Conservation (phyloP, 35 echinoderm and acorn worm genomes). For the Acanthaster planci region DNA sequence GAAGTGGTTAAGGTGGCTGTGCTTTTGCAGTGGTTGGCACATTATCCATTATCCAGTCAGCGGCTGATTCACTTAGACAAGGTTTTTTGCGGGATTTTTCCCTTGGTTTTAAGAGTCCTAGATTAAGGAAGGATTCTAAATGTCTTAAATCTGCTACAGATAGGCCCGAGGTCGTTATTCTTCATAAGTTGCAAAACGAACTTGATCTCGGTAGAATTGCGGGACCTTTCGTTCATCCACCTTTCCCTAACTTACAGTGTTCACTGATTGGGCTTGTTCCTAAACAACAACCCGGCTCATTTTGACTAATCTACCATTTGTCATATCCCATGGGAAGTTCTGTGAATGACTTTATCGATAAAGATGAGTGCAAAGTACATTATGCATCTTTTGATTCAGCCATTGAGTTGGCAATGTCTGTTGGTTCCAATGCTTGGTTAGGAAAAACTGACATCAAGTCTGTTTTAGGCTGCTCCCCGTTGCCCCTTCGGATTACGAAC, state of each 20-base stretch:
- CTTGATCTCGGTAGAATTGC: neutral
- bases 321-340: neutral
- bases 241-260: constrained; percentile 2
- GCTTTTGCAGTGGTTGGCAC: neutral
- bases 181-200: neutral
- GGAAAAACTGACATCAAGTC: too few species aligned
- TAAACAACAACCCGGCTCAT: neutral
- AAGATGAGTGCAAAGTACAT: neutral
- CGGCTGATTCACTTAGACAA: neutral
- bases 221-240: neutral
- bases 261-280: constrained; percentile 13
- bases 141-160: neutral
- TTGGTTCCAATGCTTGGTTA: too few species aligned
- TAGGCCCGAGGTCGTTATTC: neutral
- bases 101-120: neutral
- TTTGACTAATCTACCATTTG: neutral
- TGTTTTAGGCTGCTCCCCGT: too few species aligned
- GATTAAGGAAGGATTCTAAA: neutral
- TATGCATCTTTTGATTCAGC: too few species aligned
- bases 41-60: neutral
- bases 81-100: neutral
- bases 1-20: neutral
- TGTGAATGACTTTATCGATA: too few species aligned
- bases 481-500: too few species aligned
- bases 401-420: too few species aligned